Base-by-base conservation (phyloP, 2,888 invertebrate species). In the Rhopalosiphum nymphaeae region DNA sequence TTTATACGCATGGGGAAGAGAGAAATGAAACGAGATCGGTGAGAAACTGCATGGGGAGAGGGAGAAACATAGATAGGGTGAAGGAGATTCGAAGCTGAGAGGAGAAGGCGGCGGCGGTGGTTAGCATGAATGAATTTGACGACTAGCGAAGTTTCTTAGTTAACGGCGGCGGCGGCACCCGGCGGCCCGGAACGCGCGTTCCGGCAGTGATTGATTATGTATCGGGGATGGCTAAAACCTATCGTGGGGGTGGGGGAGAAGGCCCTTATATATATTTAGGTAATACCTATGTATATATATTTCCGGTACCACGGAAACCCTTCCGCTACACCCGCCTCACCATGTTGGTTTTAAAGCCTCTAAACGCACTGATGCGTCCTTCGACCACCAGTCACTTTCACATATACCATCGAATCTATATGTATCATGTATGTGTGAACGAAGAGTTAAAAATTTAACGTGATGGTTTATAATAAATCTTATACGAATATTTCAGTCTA, bases 61-160 rank as follows among this genome's bases (percentile, higher is more conserved):
- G 61, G 61, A 61, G 89, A 61, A 57, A 61, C 57, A 78, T 78
- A 21, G 78, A 78, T 78, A 26, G 67, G 88, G 88, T 57, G 42
- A n/a, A 7, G 57, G 57, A 78, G 26, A 36, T n/a, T 42, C 11
- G 90, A 78, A 21, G 87, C 42, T 16, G 91, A 53, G 87, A 85
- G 87, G 92, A 61, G 26, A 29, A 67, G 87, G 67, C 13, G 25
- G 61, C 36, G 78, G 57, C 11, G 88, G 89, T 44, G 94, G 90
- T 94, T 94, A 94, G 94, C 90, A 94, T 94, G 94, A 94, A 94
- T 94, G 94, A 94, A 94, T 94, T 94, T 94, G 94, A 94, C 94
- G 94, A 94, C 94, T 91, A 86, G 90, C 94, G 94, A 94, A 94
- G 94, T 94, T 94, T 94, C 94, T 94, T 94, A 94, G 94, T 94